A percentile compares a stretch with the other conserved stretches of the same genome.
Evolutionary conservation across 2,888 invertebrate species (phyloP).

Genomic region (Automeris io): DNA sequence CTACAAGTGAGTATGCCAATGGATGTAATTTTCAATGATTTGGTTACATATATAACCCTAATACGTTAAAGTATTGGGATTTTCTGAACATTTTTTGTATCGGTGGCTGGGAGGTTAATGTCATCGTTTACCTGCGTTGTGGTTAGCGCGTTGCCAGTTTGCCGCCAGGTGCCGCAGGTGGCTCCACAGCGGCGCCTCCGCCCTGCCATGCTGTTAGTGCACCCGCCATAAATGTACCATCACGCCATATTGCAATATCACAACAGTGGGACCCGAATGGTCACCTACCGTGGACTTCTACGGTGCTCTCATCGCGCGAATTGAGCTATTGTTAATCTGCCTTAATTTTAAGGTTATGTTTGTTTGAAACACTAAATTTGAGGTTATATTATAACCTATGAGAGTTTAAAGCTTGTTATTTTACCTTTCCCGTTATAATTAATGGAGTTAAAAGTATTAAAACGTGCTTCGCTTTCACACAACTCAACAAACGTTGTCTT

Average conservation of each 20-base stretch:
- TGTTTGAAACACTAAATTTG: neutral
- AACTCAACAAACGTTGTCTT: too few species aligned
- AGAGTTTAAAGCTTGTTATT: neutral
- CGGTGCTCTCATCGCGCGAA: constrained; percentile 18
- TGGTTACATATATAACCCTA: neutral
- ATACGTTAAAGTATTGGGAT: constrained; percentile 6
- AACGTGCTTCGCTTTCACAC: too few species aligned
- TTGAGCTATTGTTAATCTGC: constrained; percentile 15
- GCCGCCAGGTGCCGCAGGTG: constrained; percentile 63
- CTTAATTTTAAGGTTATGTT: neutral
- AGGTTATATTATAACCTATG: constrained; percentile 2
- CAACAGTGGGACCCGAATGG: constrained; percentile 8
- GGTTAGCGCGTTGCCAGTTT: constrained; percentile 41
- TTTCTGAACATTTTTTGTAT: neutral
- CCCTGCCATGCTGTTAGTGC: constrained; percentile 81
- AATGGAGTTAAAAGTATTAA: too few species aligned
- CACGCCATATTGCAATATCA: constrained; percentile 23
- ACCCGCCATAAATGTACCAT: constrained; percentile 43
- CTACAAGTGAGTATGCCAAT: too few species aligned
- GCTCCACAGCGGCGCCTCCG: constrained; percentile 65
- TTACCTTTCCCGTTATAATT: neutral
- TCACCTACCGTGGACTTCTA: constrained; percentile 4
- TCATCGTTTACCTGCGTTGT: constrained; percentile 34
- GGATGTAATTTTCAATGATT: too few species aligned
- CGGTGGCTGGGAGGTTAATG: constrained; percentile 2